Evolutionary conservation across 2,113 vertebrate species (phyloP), one percentile per base, ranked within the genome.

Genomic region (Ictidomys tridecemlineatus): DNA sequence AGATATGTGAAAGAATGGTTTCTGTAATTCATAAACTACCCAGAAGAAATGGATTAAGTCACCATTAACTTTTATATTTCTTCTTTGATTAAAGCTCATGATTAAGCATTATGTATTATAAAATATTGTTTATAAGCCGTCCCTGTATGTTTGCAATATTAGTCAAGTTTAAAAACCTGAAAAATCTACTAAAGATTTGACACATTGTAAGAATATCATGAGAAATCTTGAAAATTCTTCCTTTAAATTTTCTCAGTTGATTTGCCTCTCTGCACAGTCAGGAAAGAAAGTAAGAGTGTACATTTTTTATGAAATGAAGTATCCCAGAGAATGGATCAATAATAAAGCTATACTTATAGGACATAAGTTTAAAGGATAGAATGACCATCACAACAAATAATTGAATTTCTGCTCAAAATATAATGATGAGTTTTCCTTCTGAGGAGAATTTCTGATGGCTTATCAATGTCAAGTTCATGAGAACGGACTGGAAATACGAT

Each of bases 321-420:
- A 26, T 87, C 32, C 61, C 13, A 74, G 37, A 79, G 17, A 93
- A 80, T 28, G 51, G 17, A 77, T 78, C 16, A 79, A 69, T 69
- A 84, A 9, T 73, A 82, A 83, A n/a, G 3, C 65, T 90, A 4
- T 96, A 28, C 91, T 37, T 91, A 3, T 58, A 30, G 42, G 39
- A 63, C 48, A 86, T 7, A 58, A 89, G 39, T 93, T 69, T 85
- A 89, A 65, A 93, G 82, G 39, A 73, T 88, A 67, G 73, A 83
- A 13, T 84, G 39, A 85, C 69, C 69, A 95, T 39, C 28, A 45
- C 82, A 80, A 93, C 39, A 95, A 91, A 84, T 85, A 73, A 96
- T 51, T 87, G 53, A 86, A 58, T 96, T 95, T 92, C 39, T 96
- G 34, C 7, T 82, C 18, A 91, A 95, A 94, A 92, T 61, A 48